Evolutionary conservation across 2,888 invertebrate species (phyloP), one percentile per base, ranked within the genome.

Genomic region (Plebejus argus): DNA sequence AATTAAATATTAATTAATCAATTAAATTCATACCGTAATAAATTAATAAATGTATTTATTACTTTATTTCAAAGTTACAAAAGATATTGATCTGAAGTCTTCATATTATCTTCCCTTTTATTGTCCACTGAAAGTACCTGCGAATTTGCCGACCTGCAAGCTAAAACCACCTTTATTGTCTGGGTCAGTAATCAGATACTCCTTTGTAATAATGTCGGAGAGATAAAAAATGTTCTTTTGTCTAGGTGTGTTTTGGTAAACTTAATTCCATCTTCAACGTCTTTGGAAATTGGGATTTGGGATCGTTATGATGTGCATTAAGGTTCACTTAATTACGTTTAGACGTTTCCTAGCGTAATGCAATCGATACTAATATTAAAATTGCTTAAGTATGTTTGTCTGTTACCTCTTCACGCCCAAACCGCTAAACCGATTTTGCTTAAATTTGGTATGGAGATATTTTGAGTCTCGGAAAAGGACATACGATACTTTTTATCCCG

Each of bases 201-300:
- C 18, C 28, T 33, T 12, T 49, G 28, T 28, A 53, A 18, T 53
- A 18, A 45, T 78, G 78, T 79, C 80, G 78, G 39, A 56, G 6
- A 58, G 23, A 74, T 76, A 76, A 83, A 84, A 87, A 86, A 85
- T 84, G 83, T 83, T 82, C 83, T 86, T 61, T 87, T 88, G 86
- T 87, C 84, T 87, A 88, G 88, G 89, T 89, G 86, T 87, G 86
- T 87, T 88, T 86, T 85, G 84, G 83, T 83, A 82, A 84, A 78
- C 82, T 83, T 84, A 86, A 85, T 85, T 84, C 82, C 84, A 83
- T 82, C 82, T 78, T 76, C 74, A 18, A 45, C 5, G 71, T 39
- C 81, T 82, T 83, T 82, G 82, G 84, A 82, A 85, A 78, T 83
- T 82, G 83, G 82, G 81, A 81, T 80, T 82, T 81, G 81, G 28